Conservation (phyloP, 2,113 vertebrate genomes). For the Python bivittatus region DNA sequence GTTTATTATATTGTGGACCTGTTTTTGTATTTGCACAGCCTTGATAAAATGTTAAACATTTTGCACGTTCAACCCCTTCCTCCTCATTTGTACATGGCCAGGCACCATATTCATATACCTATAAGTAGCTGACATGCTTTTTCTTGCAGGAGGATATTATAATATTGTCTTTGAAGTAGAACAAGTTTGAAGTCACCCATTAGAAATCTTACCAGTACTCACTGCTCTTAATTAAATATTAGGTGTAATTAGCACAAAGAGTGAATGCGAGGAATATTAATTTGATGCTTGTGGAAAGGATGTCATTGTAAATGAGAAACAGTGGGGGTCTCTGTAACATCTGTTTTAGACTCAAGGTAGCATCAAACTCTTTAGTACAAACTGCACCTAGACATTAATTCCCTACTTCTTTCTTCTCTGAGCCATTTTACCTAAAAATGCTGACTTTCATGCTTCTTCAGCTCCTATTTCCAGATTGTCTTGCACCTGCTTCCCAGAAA, state of each 20-base stretch:
- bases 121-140: neutral
- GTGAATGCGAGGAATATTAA: conserved; percentile 76
- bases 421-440: conserved; percentile 23
- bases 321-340: conserved; percentile 70
- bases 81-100: neutral
- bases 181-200: conserved; percentile 50
- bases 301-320: conserved; percentile 79
- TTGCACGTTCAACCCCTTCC: neutral
- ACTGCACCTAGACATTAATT: conserved; percentile 27
- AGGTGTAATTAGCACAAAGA: conserved; percentile 78
- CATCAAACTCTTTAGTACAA: conserved; percentile 18
- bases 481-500: neutral
- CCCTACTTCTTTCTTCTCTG: neutral
- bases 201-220: conserved; percentile 65
- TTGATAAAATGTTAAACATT: neutral
- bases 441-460: conserved; percentile 8
- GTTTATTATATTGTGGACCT: neutral
- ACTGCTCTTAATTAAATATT: conserved; percentile 81
- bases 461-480: neutral
- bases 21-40: neutral
- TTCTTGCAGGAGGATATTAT: neutral
- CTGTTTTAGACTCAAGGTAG: conserved; percentile 70
- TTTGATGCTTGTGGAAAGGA: conserved; percentile 69
- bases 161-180: conserved; percentile 25
- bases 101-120: neutral